A percentile compares a stretch with the other conserved stretches of the same genome.
Evolutionary conservation across 1,140 invertebrate genomes (phyloP).

Genomic region (Drosophila tristis): DNA sequence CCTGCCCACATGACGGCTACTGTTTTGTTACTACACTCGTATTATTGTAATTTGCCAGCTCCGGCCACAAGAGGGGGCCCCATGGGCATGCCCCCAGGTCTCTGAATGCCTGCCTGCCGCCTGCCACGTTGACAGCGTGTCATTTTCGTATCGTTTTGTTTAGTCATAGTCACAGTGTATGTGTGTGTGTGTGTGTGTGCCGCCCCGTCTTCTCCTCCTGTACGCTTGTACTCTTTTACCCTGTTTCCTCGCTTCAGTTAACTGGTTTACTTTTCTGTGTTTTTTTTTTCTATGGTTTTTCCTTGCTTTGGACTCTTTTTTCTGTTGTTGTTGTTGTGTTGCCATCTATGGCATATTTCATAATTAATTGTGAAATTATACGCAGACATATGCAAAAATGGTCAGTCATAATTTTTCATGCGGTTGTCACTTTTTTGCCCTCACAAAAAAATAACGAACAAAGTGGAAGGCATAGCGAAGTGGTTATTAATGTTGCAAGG

Average conservation of each 20-base stretch:
- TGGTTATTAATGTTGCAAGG: constrained; percentile 2
- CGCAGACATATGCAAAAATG: constrained; percentile 69
- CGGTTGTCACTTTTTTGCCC: constrained; percentile 49
- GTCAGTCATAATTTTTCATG: constrained; percentile 54
- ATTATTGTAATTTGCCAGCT: constrained; percentile 77
- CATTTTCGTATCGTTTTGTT: constrained; percentile 77
- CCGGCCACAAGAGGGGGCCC: constrained; percentile 30
- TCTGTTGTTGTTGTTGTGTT: constrained; percentile 11
- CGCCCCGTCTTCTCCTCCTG: constrained; percentile 3
- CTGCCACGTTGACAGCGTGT: constrained; percentile 73
- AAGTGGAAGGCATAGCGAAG: background rate
- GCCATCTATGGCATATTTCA: constrained; percentile 62
- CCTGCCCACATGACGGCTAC: constrained; percentile 48
- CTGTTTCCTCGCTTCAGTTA: constrained; percentile 18
- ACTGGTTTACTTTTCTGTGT: constrained; percentile 18
- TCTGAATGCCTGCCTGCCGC: background rate
- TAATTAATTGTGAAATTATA: constrained; percentile 81
- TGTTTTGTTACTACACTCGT: constrained; percentile 65
- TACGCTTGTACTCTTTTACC: constrained; percentile 6
- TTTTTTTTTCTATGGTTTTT: too few relatives aligned
- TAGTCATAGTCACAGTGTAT: constrained; percentile 67
- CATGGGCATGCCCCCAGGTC: background rate
- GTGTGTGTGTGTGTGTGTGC: constrained; percentile 14
- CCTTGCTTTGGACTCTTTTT: constrained; percentile 15
- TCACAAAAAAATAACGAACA: background rate